A percentile compares a stretch with the other conserved stretches of the same genome.
These are phyloP conservation scores for Odiellus spinosus DNA, from an alignment of 2,888 invertebrate genomes.

Conservation along the genomic window DNA sequence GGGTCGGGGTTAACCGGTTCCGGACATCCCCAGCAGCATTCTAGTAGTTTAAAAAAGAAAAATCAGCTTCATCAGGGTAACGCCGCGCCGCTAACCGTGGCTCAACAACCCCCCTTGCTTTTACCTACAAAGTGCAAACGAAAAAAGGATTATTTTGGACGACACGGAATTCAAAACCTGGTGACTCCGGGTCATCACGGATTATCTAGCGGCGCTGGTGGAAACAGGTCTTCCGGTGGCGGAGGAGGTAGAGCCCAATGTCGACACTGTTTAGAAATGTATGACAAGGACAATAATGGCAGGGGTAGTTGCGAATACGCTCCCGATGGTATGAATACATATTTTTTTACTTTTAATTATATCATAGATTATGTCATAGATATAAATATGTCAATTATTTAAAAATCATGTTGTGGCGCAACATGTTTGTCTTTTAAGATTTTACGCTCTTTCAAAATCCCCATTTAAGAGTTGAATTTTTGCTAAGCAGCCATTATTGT, in stretches of 20 bases:
- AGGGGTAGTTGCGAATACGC: slow-evolving; percentile 55
- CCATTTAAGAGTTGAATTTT: too few species aligned
- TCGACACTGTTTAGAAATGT: slow-evolving; percentile 39
- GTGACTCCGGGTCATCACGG: not conserved
- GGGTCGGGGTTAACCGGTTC: too few species aligned
- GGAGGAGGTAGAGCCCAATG: slow-evolving; percentile 27
- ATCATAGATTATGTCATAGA: too few species aligned
- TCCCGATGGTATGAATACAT: slow-evolving; percentile 61
- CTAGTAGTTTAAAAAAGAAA: slow-evolving; percentile 8
- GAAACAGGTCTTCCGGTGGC: too few species aligned
- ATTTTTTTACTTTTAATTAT: too few species aligned
- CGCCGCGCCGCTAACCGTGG: slow-evolving; percentile 28
- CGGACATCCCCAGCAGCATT: slow-evolving; percentile 6
- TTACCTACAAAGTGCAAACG: slow-evolving; percentile 20
- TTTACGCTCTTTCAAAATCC: too few species aligned
- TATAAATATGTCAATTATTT: too few species aligned
- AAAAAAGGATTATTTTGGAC: not conserved
- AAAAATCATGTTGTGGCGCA: too few species aligned
- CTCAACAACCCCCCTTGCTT: slow-evolving; percentile 32
- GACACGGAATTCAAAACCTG: not conserved
- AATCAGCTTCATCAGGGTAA: not conserved
- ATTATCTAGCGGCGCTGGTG: not conserved
- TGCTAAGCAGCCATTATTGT: too few species aligned
- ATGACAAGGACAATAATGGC: slow-evolving; percentile 65
- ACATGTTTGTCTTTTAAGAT: too few species aligned